Evolutionary conservation across 2,113 vertebrate species (phyloP), one percentile per base, ranked within the genome.

Genomic region (Stegastes partitus): DNA sequence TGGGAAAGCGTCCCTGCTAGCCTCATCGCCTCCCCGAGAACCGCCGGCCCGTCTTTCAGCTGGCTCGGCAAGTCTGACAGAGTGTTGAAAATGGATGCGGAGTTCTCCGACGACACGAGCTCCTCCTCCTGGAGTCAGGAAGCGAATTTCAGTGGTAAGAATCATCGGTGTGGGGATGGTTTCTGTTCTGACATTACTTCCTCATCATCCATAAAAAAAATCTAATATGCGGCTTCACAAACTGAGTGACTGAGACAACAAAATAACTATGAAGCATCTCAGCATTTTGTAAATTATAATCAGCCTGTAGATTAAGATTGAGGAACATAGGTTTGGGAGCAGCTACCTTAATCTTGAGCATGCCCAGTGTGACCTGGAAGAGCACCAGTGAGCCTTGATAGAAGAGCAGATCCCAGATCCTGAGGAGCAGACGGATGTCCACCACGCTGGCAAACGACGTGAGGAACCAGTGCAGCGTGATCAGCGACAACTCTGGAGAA

Each of bases 381-480:
- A 99, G 96, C 83, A 99, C 96, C 71, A 98, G 82, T 10, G 98
- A 99, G 59, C 97, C 97, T 84, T 99, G 94, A 1, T 97, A 99
- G 93, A 99, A 99, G 42, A 99, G 97, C 22, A 99, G 94, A 87
- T 99, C 98, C 98, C 98, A 99, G 86, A 99, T 96, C 76, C 98
- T 95, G 22, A 99, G 94, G 65, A 99, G 95, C 76, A 99, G 89
- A 61, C 92, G 95, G 88, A 99, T 96, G 81, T 98, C 97, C 86
- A 99, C 97, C 74, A 99, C 98, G 18, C 98, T 99, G 91, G 98
- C 98, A 0, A 99, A 99, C 50, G 97, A 97, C 39, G 98, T 99
- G 74, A 99, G 96, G 95, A 99, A 99, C 98, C 98, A 99, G 92
- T 99, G 98, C 82, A 99, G 92, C 0, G 98, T 99, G 91, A 99